phyloP scores from a whole-genome alignment of 2,888 invertebrate species.

The Trachelus troglodyta region DNA sequence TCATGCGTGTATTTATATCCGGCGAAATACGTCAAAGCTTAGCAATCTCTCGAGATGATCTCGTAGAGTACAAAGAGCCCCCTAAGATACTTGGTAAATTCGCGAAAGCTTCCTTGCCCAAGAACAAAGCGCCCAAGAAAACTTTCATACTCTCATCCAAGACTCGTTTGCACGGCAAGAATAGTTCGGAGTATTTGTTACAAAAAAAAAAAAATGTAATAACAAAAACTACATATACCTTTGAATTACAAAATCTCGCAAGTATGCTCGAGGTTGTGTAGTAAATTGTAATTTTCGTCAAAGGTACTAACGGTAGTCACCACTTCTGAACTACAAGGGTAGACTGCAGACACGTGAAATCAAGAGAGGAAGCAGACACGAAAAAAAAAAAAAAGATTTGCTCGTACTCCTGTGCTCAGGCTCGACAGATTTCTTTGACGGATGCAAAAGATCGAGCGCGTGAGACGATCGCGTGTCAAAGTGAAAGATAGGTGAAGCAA shows the following conservation, averaged over 20 bases:
- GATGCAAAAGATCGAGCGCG: constrained; percentile 9
- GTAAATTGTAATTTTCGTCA: background rate
- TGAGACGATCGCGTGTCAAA: constrained; percentile 20
- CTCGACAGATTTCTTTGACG: constrained; percentile 20
- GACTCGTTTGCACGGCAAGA: no score
- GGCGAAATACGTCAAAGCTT: background rate
- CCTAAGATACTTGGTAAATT: background rate
- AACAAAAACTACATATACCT: background rate
- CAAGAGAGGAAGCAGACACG: background rate
- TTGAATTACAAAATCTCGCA: background rate
- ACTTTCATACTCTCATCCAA: background rate
- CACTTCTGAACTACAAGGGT: background rate
- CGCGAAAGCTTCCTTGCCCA: background rate
- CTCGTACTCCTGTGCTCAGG: background rate
- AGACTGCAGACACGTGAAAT: background rate
- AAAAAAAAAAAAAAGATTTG: background rate
- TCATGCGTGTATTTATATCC: background rate
- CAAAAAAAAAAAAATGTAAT: background rate
- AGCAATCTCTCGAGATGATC: background rate
- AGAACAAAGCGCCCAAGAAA: background rate
- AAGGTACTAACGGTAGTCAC: background rate
- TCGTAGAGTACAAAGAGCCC: background rate
- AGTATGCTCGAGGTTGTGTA: background rate
- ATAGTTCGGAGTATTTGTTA: background rate
- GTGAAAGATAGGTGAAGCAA: constrained; percentile 7